Conservation (phyloP, 2,888 invertebrate species). For the Cheilosia grossa region DNA sequence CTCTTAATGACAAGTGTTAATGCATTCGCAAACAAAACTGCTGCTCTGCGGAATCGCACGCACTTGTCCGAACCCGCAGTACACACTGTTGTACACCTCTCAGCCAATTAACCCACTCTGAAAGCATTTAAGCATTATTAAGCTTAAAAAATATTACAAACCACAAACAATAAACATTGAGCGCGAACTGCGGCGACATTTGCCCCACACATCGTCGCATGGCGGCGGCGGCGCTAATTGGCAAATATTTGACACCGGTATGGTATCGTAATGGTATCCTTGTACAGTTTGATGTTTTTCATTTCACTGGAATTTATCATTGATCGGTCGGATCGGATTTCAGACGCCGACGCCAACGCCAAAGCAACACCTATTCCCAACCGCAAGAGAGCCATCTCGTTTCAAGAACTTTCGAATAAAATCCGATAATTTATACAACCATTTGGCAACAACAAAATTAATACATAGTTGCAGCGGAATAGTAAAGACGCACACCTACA, state of each 20-base stretch:
- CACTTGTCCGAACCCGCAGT: not conserved
- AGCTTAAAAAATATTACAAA: constrained; percentile 56
- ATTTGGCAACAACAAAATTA: not conserved
- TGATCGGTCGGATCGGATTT: constrained; percentile 32
- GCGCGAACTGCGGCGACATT: constrained; percentile 12
- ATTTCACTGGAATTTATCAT: constrained; percentile 32
- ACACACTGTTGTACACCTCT: not conserved
- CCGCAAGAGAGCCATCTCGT: constrained; percentile 4
- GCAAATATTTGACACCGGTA: constrained; percentile 48
- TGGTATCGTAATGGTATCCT: constrained; percentile 33
- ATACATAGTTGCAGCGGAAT: not conserved
- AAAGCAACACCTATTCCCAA: too few relatives aligned
- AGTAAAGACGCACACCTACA: not conserved
- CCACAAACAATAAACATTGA: constrained; percentile 42
- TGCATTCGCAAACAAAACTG: constrained; percentile 55
- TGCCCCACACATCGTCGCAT: constrained; percentile 47
- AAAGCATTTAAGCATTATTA: constrained; percentile 54
- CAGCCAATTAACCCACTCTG: constrained; percentile 54
- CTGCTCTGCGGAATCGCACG: constrained; percentile 9
- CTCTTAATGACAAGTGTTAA: constrained; percentile 52
- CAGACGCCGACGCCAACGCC: constrained; percentile 15
- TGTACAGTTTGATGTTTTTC: constrained; percentile 43
- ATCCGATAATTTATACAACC: constrained; percentile 23
- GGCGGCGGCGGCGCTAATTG: constrained; percentile 66
- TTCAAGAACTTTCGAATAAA: constrained; percentile 28